Evolutionary conservation across 2,797 vertebrate genomes (phyloP).

Genomic region (Pangasius mekongensis): DNA sequence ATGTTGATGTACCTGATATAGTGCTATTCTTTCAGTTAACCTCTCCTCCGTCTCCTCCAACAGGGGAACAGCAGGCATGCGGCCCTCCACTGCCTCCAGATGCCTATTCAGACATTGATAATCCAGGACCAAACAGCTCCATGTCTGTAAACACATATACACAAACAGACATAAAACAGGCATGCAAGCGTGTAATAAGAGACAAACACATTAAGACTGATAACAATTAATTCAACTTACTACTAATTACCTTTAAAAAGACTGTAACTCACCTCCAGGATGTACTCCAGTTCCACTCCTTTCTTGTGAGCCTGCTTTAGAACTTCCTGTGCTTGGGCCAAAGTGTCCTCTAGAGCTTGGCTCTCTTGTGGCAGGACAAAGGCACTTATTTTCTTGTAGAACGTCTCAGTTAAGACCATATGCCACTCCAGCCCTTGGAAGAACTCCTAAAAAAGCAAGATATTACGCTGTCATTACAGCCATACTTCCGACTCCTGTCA

Average conservation of each 20-base stretch:
- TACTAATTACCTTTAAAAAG: neutral
- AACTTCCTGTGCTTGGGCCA: constrained; percentile 81
- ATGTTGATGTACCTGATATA: constrained; percentile 83
- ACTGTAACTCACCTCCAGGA: constrained; percentile 83
- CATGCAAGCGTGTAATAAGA: neutral
- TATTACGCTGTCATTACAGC: neutral
- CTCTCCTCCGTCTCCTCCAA: constrained; percentile 93
- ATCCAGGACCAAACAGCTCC: constrained; percentile 84
- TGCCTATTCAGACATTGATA: constrained; percentile 83
- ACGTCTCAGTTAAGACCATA: constrained; percentile 90
- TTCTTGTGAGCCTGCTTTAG: constrained; percentile 90
- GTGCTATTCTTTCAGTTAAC: constrained; percentile 83
- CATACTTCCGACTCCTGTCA: neutral
- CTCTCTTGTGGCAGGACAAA: constrained; percentile 81
- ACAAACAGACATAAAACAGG: constrained; percentile 21
- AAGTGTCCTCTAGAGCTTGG: constrained; percentile 79
- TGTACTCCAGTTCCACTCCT: constrained; percentile 91
- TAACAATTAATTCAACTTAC: neutral
- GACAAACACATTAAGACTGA: neutral
- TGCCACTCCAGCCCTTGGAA: constrained; percentile 94
- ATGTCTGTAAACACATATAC: constrained; percentile 81
- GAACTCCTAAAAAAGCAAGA: constrained; percentile 82
- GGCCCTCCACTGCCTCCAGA: constrained; percentile 86
- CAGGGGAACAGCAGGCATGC: constrained; percentile 84
- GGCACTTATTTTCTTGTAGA: constrained; percentile 86